Evolutionary conservation across 2,797 vertebrate species (phyloP), one percentile per base, ranked within the genome.

Genomic region (Odontamblyopus lacepedii): DNA sequence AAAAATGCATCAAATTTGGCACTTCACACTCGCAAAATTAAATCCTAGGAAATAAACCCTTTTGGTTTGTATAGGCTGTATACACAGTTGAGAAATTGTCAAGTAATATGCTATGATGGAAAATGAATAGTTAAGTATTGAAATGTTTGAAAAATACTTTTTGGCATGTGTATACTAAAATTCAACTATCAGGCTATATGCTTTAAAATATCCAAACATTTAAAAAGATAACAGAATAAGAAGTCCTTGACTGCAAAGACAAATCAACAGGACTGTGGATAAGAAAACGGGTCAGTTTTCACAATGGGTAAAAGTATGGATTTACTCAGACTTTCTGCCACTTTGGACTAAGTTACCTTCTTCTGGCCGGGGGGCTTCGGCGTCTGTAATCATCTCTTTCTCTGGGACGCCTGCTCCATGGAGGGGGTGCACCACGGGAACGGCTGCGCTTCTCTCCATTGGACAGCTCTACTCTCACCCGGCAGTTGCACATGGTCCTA

Each of bases 371-470:
- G 35, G 98, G 96, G 90, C 97, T 99, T 38, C 97, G 95, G 2
- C 98, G 95, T 16, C 97, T 80, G 82, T 98, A 95, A 79, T 99
- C 98, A 3, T 99, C 98, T 66, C 97, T 92, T 63, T 99, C 98
- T 72, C 97, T 92, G 59, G 96, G 95, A 8, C 97, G 96, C 19
- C 98, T 93, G 90, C 95, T 95, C 97, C 97, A 98, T 0, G 97
- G 96, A 0, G 97, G 97, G 50, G 97, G 97, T 2, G 96, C 97
- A 0, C 97, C 97, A 1, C 97, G 95, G 85, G 95, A 96, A 67
- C 97, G 94, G 85, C 95, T 97, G 35, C 98, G 95, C 69, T 98
- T 99, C 86, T 99, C 98, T 0, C 97, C 98, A 23, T 96, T 98
- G 59, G 98, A 99, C 72, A 98, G 91, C 79, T 99, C 97, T 80